phyloP scores from a whole-genome alignment of 2,888 invertebrate species.

The Drosophila hawaiiensis region DNA sequence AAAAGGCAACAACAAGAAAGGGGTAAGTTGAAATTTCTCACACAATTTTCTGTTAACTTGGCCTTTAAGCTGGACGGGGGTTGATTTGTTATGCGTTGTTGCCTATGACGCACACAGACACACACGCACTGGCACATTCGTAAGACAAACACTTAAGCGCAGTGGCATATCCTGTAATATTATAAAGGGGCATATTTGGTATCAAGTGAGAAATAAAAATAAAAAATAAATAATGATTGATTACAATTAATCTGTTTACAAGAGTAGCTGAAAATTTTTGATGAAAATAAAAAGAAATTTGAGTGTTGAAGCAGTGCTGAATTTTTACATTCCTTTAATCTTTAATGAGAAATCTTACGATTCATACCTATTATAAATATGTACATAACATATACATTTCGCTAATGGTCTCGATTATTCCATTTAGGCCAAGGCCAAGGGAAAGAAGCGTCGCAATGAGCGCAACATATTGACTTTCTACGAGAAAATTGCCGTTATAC shows the following conservation, averaged over 20 bases:
- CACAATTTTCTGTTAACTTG: slow-evolving; percentile 63
- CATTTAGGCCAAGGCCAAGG: slow-evolving; percentile 36
- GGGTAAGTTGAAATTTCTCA: slow-evolving; percentile 64
- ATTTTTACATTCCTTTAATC: neutral
- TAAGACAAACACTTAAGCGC: slow-evolving; percentile 34
- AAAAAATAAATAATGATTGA: neutral
- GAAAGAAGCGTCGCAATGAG: slow-evolving; percentile 79
- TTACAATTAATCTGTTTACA: neutral
- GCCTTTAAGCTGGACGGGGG: slow-evolving; percentile 63
- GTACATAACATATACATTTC: neutral
- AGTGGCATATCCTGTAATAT: slow-evolving; percentile 17
- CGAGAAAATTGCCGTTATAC: slow-evolving; percentile 84
- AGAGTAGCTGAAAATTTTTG: neutral
- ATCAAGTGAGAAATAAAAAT: neutral
- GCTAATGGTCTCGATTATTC: neutral
- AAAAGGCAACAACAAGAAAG: slow-evolving; percentile 59
- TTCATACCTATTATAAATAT: neutral
- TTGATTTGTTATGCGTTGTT: slow-evolving; percentile 56
- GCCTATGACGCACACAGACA: slow-evolving; percentile 28
- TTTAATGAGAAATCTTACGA: neutral
- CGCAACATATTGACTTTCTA: slow-evolving; percentile 83
- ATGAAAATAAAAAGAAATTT: neutral
- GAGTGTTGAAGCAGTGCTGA: neutral
- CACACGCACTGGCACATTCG: slow-evolving; percentile 6
- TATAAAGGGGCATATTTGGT: neutral